Percentiles rank a stretch among this genome's conserved stretches.
phyloP scores from a whole-genome alignment of 2,797 vertebrate species.

The Malurus leucopterus region DNA sequence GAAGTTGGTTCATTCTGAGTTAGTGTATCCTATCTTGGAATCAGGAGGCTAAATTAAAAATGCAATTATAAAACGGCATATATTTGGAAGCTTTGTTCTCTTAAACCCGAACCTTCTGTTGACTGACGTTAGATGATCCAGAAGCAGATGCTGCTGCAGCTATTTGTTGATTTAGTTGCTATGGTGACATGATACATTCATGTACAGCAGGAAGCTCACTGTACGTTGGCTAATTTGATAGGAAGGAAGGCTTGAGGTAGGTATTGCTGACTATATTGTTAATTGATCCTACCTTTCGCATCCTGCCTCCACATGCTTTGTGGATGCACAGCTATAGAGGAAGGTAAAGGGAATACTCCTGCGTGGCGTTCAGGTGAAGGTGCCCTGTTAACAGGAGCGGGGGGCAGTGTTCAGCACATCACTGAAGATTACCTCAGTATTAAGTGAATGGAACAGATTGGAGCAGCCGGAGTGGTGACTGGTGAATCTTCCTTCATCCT shows the following conservation, averaged over 20 bases:
- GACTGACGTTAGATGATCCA: constrained; percentile 75
- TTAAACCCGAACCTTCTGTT: constrained; percentile 68
- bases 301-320: constrained; percentile 34
- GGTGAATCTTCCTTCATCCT: constrained; percentile 60
- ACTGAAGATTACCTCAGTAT: constrained; percentile 52
- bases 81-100: constrained; percentile 64
- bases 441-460: constrained; percentile 66
- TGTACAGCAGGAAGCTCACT: constrained; percentile 68
- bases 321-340: constrained; percentile 31
- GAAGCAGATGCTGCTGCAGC: constrained; percentile 78
- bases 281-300: constrained; percentile 65
- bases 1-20: not conserved
- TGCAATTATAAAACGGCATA: constrained; percentile 37
- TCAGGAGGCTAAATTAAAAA: constrained; percentile 49
- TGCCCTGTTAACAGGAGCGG: constrained; percentile 32
- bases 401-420: constrained; percentile 41
- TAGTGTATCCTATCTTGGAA: constrained; percentile 2
- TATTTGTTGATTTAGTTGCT: constrained; percentile 95
- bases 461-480: constrained; percentile 59
- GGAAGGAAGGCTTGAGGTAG: constrained; percentile 69
- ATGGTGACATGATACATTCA: constrained; percentile 82
- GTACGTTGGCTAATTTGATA: constrained; percentile 72
- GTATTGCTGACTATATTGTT: constrained; percentile 68
- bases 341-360: constrained; percentile 11
- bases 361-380: constrained; percentile 26